phyloP scores from a whole-genome alignment of 2,113 vertebrate genomes.

The Vulpes ferrilata region DNA sequence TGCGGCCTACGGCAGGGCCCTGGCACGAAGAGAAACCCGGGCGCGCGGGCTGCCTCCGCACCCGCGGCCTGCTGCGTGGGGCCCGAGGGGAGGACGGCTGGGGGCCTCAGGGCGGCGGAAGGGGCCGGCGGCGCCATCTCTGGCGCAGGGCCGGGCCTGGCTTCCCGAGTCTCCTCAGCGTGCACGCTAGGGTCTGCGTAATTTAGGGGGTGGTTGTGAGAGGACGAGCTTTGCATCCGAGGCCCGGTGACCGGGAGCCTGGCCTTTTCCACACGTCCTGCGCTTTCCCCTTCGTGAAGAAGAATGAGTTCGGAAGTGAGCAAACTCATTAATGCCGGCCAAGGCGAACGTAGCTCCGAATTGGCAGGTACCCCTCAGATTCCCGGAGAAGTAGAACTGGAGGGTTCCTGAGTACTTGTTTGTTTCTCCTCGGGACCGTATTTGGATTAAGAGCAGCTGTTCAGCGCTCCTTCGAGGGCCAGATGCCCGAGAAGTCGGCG shows the following conservation, averaged over 20 bases:
- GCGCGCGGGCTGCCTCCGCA: not conserved
- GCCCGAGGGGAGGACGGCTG: not conserved
- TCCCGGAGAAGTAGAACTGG: not conserved
- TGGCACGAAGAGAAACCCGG: not conserved
- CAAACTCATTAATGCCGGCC: not conserved
- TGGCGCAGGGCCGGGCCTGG: not conserved
- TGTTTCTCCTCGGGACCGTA: not conserved
- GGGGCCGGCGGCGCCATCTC: slow-evolving; percentile 15
- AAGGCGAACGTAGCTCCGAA: not conserved
- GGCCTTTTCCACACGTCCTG: not conserved
- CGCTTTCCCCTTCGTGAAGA: not conserved
- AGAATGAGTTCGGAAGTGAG: not conserved
- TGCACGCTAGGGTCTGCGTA: not conserved
- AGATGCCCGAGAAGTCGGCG: not conserved
- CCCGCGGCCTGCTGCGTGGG: not conserved
- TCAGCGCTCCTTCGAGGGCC: not conserved
- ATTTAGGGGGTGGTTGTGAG: not conserved
- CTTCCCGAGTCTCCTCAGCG: fast-evolving
- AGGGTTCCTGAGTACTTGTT: not conserved
- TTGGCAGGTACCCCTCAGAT: not conserved
- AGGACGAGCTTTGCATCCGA: not conserved
- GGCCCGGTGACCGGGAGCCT: not conserved
- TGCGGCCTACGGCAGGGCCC: slow-evolving; percentile 28
- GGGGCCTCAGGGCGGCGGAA: not conserved
- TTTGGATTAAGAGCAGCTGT: not conserved